phyloP scores from a whole-genome alignment of 2,113 vertebrate genomes.

The Otus sunia region DNA sequence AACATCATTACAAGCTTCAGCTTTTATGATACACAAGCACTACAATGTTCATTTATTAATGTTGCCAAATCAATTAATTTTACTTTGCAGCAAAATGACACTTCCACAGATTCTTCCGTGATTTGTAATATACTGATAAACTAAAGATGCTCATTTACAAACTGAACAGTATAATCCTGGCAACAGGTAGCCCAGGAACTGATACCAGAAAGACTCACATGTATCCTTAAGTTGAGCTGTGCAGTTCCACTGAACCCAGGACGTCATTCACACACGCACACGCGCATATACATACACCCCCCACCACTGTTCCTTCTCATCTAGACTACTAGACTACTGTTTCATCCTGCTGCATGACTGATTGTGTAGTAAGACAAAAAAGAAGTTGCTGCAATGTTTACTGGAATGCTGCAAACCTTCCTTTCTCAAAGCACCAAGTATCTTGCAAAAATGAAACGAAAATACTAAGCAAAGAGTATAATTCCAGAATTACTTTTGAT shows the following conservation, averaged over 20 bases:
- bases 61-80: background rate
- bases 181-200: background rate
- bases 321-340: background rate
- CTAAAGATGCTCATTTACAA: background rate
- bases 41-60: background rate
- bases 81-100: background rate
- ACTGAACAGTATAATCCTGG: background rate
- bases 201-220: background rate
- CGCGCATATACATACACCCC: no score
- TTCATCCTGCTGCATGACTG: background rate
- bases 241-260: background rate
- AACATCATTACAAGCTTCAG: background rate
- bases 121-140: background rate
- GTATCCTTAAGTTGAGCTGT: background rate
- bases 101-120: background rate
- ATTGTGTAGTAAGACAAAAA: background rate
- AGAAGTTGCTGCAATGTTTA: background rate
- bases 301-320: background rate
- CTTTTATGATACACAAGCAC: background rate
- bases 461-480: background rate
- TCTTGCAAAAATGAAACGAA: background rate
- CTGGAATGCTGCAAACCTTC: background rate
- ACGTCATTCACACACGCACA: background rate
- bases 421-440: background rate
- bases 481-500: background rate